A percentile compares a stretch with the other conserved stretches of the same genome.
phyloP scores from a whole-genome alignment of 2,797 vertebrate genomes.

The Fratercula arctica region DNA sequence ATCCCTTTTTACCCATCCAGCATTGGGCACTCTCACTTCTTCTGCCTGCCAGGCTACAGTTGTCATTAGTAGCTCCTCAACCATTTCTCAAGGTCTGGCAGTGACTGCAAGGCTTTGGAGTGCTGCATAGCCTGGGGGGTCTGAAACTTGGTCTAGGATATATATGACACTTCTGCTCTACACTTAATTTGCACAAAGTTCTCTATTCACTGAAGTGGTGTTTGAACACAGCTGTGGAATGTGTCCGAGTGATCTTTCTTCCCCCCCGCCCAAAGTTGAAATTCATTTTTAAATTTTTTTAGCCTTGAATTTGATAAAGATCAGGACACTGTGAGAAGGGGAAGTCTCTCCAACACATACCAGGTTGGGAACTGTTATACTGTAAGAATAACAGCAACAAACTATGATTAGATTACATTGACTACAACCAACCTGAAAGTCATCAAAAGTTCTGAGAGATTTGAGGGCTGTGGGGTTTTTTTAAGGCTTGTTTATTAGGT shows the following conservation, averaged over 20 bases:
- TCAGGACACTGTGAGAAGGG: background rate
- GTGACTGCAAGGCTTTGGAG: background rate
- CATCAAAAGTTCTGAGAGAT: background rate
- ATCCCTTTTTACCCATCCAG: background rate
- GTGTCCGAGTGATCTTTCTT: background rate
- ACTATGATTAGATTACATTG: background rate
- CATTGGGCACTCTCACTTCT: background rate
- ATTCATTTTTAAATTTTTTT: background rate
- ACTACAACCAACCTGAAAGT: background rate
- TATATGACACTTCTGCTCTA: background rate
- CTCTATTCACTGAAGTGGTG: background rate
- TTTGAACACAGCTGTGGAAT: background rate
- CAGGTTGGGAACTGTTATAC: background rate
- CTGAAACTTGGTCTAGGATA: background rate
- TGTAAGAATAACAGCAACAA: background rate
- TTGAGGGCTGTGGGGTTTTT: background rate
- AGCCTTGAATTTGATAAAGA: background rate
- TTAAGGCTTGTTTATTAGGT: background rate
- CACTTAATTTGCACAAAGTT: background rate
- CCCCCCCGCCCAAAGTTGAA: background rate
- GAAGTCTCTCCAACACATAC: background rate
- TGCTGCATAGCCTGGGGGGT: background rate
- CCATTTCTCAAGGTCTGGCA: background rate
- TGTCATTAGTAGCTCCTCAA: background rate
- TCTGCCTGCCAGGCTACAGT: background rate